These are phyloP conservation scores for Cyphomyrus discorhynchus DNA, from an alignment of 2,113 vertebrate genomes.

Conservation along the genomic window DNA sequence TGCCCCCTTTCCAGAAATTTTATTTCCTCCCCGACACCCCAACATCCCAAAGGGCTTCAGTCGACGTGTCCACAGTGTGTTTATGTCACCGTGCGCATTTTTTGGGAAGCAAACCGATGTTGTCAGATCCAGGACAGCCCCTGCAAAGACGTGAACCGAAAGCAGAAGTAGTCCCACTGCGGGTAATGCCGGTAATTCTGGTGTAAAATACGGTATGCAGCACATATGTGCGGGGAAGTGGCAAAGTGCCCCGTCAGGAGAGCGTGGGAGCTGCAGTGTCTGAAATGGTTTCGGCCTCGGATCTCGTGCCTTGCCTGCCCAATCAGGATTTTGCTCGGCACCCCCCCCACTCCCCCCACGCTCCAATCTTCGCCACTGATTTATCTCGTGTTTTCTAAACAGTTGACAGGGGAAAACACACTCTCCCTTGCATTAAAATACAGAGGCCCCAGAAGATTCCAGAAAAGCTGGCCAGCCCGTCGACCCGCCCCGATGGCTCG, in stretches of 20 bases:
- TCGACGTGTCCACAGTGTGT: background rate
- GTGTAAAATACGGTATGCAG: background rate
- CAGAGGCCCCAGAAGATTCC: conserved; percentile 33
- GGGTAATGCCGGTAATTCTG: background rate
- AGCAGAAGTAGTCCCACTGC: background rate
- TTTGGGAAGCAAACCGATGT: background rate
- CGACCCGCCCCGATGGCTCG: conserved; percentile 26
- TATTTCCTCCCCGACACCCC: background rate
- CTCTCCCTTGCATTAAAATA: conserved; percentile 51
- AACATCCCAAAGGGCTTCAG: background rate
- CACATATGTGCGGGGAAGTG: background rate
- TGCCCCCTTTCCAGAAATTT: background rate
- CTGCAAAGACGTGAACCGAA: background rate
- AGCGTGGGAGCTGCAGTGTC: background rate
- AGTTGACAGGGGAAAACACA: conserved; percentile 46
- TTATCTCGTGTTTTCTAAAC: conserved; percentile 53
- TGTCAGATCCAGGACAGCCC: background rate
- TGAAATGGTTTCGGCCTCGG: conserved; percentile 32
- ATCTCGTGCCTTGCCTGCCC: conserved; percentile 31
- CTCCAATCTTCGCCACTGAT: conserved; percentile 42
- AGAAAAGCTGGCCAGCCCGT: conserved; percentile 37
- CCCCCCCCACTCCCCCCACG: background rate
- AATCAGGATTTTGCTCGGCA: conserved; percentile 43
- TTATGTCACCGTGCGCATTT: background rate
- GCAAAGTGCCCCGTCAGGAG: background rate